Percentiles rank a stretch among this genome's conserved stretches.
These are phyloP conservation scores for Drosophila anomalata DNA, from an alignment of 2,888 invertebrate genomes.

Conservation along the genomic window DNA sequence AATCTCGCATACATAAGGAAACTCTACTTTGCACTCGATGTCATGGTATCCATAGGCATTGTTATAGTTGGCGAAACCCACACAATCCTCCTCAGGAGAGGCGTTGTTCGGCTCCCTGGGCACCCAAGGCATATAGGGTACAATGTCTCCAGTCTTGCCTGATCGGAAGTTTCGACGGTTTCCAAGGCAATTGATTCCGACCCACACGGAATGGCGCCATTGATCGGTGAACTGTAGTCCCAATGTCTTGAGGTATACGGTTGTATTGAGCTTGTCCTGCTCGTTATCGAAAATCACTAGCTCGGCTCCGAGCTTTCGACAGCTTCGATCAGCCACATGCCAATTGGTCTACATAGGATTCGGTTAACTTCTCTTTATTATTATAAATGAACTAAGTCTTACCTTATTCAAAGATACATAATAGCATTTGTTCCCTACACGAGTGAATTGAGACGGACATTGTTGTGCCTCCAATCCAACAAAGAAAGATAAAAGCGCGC, in stretches of 20 bases:
- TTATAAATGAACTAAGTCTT: background rate
- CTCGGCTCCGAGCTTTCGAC: conserved; percentile 7
- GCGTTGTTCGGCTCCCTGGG: conserved; percentile 1
- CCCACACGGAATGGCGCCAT: conserved; percentile 14
- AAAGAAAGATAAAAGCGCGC: background rate
- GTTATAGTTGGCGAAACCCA: conserved; percentile 14
- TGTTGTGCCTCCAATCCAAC: background rate
- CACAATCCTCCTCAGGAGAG: conserved; percentile 21
- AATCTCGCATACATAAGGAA: conserved; percentile 19
- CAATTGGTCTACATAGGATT: conserved; percentile 2
- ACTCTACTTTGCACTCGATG: conserved; percentile 7
- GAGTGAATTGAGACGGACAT: background rate
- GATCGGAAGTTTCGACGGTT: background rate
- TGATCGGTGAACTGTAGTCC: conserved; percentile 4
- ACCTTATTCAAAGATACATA: conserved; percentile 6
- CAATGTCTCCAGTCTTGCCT: conserved; percentile 3
- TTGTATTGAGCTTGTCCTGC: background rate
- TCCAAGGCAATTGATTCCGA: conserved; percentile 16
- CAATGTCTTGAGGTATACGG: background rate
- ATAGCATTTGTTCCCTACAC: conserved; percentile 13
- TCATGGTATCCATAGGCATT: conserved; percentile 22
- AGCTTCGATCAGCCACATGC: conserved; percentile 12
- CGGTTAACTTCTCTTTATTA: background rate
- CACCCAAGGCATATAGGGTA: conserved; percentile 4
- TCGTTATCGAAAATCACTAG: background rate